Evolutionary conservation across 2,113 vertebrate species (phyloP).

Genomic region (Epinephelus fuscoguttatus): DNA sequence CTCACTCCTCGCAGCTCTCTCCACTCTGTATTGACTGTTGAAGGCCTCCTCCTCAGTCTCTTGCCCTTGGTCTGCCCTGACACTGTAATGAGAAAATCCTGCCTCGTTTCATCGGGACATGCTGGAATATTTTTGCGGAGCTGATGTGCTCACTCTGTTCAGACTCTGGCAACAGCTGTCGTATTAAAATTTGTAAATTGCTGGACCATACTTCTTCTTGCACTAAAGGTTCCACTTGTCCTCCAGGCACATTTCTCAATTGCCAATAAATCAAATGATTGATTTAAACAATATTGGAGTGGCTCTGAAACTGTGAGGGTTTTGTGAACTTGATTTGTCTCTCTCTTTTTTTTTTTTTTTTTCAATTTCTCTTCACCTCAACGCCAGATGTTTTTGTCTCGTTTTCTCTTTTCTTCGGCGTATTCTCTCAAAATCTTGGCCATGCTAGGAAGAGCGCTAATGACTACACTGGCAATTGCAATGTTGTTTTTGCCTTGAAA

Average conservation of each 20-base stretch:
- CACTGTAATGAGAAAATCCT: slow-evolving; percentile 56
- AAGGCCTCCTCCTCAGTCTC: slow-evolving; percentile 50
- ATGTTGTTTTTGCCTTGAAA: slow-evolving; percentile 58
- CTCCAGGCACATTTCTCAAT: slow-evolving; percentile 14
- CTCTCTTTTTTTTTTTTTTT: slow-evolving; percentile 8
- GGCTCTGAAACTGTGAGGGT: background rate
- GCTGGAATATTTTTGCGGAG: slow-evolving; percentile 35
- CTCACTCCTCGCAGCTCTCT: slow-evolving; percentile 30
- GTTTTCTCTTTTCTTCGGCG: background rate
- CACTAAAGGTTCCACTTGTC: background rate
- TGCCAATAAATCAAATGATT: slow-evolving; percentile 18
- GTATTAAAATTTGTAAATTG: slow-evolving; percentile 37
- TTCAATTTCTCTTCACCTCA: background rate
- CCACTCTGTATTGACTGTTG: slow-evolving; percentile 31
- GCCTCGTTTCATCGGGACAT: slow-evolving; percentile 46
- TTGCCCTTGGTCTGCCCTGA: slow-evolving; percentile 51
- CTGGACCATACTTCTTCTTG: slow-evolving; percentile 22
- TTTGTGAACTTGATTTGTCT: background rate
- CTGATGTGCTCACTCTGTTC: slow-evolving; percentile 34
- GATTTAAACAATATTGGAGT: slow-evolving; percentile 23
- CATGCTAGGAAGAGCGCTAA: slow-evolving; percentile 22
- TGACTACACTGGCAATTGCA: slow-evolving; percentile 39
- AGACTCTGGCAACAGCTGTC: slow-evolving; percentile 32
- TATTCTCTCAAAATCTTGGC: background rate
- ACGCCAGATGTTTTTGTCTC: slow-evolving; percentile 4